Percentiles rank a stretch among this genome's conserved stretches.
phyloP scores from a whole-genome alignment of 2,888 invertebrate species.

The Maniola hyperantus region DNA sequence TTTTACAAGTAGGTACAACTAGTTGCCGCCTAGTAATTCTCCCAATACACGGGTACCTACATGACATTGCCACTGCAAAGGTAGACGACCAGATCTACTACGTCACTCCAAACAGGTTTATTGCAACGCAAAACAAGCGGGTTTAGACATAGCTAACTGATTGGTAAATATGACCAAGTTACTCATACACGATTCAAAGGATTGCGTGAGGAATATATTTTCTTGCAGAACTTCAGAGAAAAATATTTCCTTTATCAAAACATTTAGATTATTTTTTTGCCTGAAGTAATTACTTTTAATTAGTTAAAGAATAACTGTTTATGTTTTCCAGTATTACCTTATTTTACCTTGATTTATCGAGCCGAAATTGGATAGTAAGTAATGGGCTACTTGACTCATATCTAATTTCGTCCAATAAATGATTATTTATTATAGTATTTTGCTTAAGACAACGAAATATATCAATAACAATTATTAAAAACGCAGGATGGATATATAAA shows the following conservation, averaged over 20 bases:
- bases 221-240: neutral
- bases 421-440: no score
- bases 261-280: neutral
- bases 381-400: no score
- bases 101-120: slow-evolving; percentile 30
- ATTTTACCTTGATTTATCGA: neutral
- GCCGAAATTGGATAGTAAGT: neutral
- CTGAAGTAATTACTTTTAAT: neutral
- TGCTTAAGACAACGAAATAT: no score
- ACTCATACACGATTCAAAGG: neutral
- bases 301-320: neutral
- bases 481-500: no score
- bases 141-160: slow-evolving; percentile 23
- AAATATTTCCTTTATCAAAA: neutral
- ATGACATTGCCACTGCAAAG: slow-evolving; percentile 28
- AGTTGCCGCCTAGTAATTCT: slow-evolving; percentile 4
- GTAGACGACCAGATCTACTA: slow-evolving; percentile 30
- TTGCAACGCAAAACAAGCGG: slow-evolving; percentile 24
- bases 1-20: slow-evolving; percentile 6
- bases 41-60: slow-evolving; percentile 2
- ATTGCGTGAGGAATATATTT: neutral
- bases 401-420: no score
- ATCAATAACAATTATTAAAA: no score
- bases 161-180: slow-evolving; percentile 20
- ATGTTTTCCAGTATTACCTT: neutral